These are phyloP conservation scores for Heteromormyrus szaboi DNA, from an alignment of 2,797 vertebrate species.

Conservation along the genomic window DNA sequence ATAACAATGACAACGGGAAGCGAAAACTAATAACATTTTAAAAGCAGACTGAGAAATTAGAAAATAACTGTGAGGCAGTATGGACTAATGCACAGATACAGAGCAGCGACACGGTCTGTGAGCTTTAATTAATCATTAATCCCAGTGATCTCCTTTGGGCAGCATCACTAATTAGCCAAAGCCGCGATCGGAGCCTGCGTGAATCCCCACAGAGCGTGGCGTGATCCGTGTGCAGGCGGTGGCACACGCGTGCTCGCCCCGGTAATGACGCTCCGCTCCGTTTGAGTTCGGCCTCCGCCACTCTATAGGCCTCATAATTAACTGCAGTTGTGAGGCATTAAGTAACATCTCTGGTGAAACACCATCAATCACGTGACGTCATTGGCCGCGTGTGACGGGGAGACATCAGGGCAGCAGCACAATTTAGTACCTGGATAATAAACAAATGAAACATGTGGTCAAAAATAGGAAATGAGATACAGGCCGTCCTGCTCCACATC, in stretches of 20 bases:
- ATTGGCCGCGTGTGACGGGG: background rate
- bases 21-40: background rate
- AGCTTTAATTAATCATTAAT: slow-evolving; percentile 2
- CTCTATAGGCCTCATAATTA: slow-evolving; percentile 7
- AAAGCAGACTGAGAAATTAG: background rate
- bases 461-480: background rate
- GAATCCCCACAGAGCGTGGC: background rate
- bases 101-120: background rate
- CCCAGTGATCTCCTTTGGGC: background rate
- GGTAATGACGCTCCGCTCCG: background rate
- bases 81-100: background rate
- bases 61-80: background rate
- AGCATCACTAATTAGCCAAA: background rate
- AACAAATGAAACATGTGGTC: background rate
- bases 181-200: background rate
- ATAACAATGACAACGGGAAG: background rate
- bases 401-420: background rate
- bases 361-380: slow-evolving; percentile 14
- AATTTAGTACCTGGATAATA: slow-evolving; percentile 7
- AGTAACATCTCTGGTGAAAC: slow-evolving; percentile 14
- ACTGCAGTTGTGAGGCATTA: background rate
- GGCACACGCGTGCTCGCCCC: too few species aligned
- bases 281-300: background rate
- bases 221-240: background rate
- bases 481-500: background rate